Evolutionary conservation across 2,113 vertebrate species (phyloP).

Genomic region (Ovis canadensis): DNA sequence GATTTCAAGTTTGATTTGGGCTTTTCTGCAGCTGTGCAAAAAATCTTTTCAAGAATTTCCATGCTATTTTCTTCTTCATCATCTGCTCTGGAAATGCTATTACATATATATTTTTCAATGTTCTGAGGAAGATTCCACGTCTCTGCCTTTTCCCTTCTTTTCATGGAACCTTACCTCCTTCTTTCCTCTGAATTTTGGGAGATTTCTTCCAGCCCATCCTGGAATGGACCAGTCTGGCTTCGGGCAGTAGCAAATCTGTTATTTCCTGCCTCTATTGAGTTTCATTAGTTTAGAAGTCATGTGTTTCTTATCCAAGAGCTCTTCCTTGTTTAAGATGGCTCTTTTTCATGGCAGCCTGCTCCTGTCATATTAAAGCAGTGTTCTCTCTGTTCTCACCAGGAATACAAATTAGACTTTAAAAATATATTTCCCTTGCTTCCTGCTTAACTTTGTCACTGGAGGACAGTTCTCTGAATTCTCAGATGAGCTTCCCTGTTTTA

Average conservation of each 20-base stretch:
- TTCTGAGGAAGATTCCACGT: background rate
- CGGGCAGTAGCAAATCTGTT: background rate
- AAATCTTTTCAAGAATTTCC: background rate
- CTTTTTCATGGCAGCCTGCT: background rate
- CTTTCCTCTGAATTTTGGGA: background rate
- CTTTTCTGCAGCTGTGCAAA: background rate
- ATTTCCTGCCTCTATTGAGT: background rate
- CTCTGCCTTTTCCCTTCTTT: background rate
- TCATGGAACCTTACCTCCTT: background rate
- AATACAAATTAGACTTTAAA: conserved; percentile 36
- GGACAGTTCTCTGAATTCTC: background rate
- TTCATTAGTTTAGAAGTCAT: conserved; percentile 18
- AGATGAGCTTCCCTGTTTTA: background rate
- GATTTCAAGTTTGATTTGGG: background rate
- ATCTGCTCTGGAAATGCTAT: background rate
- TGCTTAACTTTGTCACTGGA: background rate
- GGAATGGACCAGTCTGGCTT: background rate
- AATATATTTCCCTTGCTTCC: background rate
- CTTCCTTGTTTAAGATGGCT: background rate
- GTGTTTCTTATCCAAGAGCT: background rate
- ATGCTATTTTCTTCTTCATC: background rate
- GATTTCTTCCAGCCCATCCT: background rate
- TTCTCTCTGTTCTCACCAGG: conserved; percentile 9
- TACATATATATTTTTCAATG: background rate
- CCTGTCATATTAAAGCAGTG: conserved; percentile 4